Evolutionary conservation across 2,888 invertebrate genomes (phyloP).

Genomic region (Epinotia nisella): DNA sequence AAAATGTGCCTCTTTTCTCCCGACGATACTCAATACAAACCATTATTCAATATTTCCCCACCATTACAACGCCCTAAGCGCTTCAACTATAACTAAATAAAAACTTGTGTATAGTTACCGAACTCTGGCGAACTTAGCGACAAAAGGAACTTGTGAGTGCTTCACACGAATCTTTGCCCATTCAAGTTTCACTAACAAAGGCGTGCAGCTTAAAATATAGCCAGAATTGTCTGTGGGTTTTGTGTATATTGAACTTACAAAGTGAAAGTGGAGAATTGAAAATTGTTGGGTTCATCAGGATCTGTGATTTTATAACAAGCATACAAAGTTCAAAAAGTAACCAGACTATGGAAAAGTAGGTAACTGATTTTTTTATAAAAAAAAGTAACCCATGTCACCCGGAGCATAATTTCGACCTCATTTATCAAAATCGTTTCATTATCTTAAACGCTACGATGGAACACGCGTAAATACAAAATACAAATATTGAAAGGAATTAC

Average conservation of each 20-base stretch:
- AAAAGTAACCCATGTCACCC: no score
- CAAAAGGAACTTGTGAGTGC: slow-evolving; percentile 43
- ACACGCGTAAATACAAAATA: no score
- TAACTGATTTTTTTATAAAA: no score
- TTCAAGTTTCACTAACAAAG: slow-evolving; percentile 26
- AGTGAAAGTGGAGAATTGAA: neutral
- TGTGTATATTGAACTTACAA: neutral
- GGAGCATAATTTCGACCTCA: no score
- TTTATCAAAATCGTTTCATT: no score
- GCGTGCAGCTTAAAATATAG: slow-evolving; percentile 13
- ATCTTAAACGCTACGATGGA: no score
- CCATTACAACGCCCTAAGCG: slow-evolving; percentile 33
- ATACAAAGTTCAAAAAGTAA: no score
- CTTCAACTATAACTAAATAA: slow-evolving; percentile 43
- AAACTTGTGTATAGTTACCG: slow-evolving; percentile 41
- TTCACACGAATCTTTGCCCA: slow-evolving; percentile 35
- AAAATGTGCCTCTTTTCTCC: neutral
- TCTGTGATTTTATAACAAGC: no score
- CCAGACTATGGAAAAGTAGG: no score
- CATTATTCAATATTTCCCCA: slow-evolving; percentile 32
- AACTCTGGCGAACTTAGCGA: slow-evolving; percentile 35
- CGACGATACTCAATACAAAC: slow-evolving; percentile 21
- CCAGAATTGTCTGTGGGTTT: slow-evolving; percentile 8
- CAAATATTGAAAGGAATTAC: no score
- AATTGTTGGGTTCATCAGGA: no score